Evolutionary conservation across 1,140 invertebrate species (phyloP), one percentile per base, ranked within the genome.

Genomic region (Caerostris extrusa): DNA sequence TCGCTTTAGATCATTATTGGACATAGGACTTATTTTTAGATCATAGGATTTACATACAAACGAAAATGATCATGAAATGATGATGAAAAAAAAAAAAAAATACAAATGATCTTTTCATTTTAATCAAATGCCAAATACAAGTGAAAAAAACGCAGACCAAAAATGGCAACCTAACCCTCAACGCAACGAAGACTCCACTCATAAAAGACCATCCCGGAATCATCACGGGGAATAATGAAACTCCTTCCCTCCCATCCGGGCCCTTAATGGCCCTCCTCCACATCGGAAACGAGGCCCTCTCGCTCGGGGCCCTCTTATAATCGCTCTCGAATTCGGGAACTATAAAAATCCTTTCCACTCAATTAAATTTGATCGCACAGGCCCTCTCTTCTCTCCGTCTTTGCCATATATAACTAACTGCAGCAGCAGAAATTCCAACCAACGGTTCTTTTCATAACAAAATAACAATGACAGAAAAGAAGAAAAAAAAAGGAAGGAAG

Each of bases 271-370:
- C 57, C 67, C 69, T 60, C 58, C 61, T 69, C 10, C 90, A 34
- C 81, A 67, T 85, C 90, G 77, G 90, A 92, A 92, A 85, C 90
- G 67, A 60, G 61, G 61, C 55, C 14, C n/a, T 67, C 14, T 17
- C 64, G 10, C n/a, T 50, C 17, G 90, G 82, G 90, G 77, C 58
- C 90, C 86, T 88, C 86, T 88, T 85, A 85, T 58, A 85, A 85
- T 58, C 57, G 83, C 10, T 14, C 55, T 67, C 56, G 55, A 85
- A 56, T 85, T 85, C 90, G 90, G 87, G 57, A 92, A 92, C 90
- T 92, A 92, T 92, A 92, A 92, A 90, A 88, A 92, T 92, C 69
- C 90, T 92, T 92, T 92, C 90, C 90, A 92, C 90, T 85, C 90
- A 92, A 92, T 92, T 92, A 92, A 92, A 85, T 85, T 85, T 85